phyloP scores from a whole-genome alignment of 2,113 vertebrate species.

The Myanophis thanlyinensis region DNA sequence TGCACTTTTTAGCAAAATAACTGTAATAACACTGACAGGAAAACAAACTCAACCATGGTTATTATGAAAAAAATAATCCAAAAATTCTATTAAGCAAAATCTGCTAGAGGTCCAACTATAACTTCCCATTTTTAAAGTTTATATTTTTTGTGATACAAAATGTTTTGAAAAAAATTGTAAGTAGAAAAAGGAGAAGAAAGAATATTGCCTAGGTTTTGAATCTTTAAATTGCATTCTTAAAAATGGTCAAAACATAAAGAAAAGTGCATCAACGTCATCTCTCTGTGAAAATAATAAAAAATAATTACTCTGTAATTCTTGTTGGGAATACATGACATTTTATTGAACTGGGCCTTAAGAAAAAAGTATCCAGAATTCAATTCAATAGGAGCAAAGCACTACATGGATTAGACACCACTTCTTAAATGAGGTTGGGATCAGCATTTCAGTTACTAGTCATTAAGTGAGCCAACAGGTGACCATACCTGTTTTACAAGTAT shows the following conservation, averaged over 20 bases:
- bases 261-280: neutral
- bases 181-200: neutral
- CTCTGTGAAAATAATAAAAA: no score
- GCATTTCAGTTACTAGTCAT: no score
- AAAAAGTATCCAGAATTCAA: no score
- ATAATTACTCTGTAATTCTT: no score
- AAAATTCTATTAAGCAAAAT: neutral
- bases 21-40: neutral
- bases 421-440: no score
- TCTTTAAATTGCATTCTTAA: neutral
- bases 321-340: no score
- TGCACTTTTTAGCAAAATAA: neutral
- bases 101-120: neutral
- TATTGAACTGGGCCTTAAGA: no score
- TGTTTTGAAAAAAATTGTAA: neutral
- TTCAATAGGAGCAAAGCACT: no score
- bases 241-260: neutral
- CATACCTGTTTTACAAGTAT: no score
- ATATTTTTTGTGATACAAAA: neutral
- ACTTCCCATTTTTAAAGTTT: neutral
- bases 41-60: neutral
- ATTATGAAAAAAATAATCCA: neutral
- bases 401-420: no score
- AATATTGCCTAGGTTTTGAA: neutral
- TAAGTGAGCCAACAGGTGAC: no score